Conservation (phyloP, 2,888 invertebrate species). For the Thecocarcelia acutangulata region DNA sequence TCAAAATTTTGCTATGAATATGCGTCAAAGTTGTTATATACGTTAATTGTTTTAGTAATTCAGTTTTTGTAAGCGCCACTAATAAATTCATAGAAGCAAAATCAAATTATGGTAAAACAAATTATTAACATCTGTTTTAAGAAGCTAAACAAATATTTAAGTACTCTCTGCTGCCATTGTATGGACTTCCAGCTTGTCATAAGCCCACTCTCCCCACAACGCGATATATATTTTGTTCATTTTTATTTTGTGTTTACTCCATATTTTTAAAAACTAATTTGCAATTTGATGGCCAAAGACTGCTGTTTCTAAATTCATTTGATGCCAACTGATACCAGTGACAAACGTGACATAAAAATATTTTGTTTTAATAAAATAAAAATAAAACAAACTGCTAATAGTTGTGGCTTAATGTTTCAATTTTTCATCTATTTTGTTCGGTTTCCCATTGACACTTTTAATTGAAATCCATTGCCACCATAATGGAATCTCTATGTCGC, state of each 20-base stretch:
- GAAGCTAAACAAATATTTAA: too few relatives aligned
- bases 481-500: neutral
- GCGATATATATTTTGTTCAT: too few relatives aligned
- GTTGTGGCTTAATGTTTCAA: conserved; percentile 53
- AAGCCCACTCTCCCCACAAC: too few relatives aligned
- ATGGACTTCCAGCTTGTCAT: neutral
- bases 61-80: too few relatives aligned
- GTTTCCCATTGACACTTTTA: conserved; percentile 53
- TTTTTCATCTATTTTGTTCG: conserved; percentile 52
- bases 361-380: conserved; percentile 2
- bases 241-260: neutral
- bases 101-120: too few relatives aligned
- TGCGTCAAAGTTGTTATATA: too few relatives aligned
- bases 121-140: too few relatives aligned
- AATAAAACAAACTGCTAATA: conserved; percentile 22
- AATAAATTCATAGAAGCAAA: too few relatives aligned
- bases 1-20: too few relatives aligned
- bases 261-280: conserved; percentile 56
- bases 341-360: neutral
- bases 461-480: conserved; percentile 54
- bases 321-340: conserved; percentile 31
- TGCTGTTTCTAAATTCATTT: conserved; percentile 30
- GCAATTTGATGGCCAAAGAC: conserved; percentile 58
- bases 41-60: too few relatives aligned
- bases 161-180: neutral